A percentile compares a stretch with the other conserved stretches of the same genome.
These are phyloP conservation scores for Drosophila guanche DNA, from an alignment of 1,140 invertebrate genomes.

Conservation along the genomic window DNA sequence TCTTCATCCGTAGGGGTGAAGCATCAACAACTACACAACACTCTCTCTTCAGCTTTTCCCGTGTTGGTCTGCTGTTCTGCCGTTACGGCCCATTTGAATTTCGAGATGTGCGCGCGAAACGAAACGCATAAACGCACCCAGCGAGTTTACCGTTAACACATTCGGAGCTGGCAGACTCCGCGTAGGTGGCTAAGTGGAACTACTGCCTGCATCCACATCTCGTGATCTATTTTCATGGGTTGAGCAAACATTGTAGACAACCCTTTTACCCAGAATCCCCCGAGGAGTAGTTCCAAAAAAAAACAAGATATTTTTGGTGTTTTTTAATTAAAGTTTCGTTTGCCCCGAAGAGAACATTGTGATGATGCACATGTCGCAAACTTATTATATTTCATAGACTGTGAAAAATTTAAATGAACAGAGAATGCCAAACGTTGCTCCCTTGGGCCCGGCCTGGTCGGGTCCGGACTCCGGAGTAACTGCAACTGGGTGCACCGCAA, in stretches of 20 bases:
- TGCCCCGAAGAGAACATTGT: conserved; percentile 7
- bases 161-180: conserved; percentile 18
- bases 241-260: conserved; percentile 9
- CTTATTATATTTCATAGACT: conserved; percentile 83
- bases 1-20: conserved; percentile 7
- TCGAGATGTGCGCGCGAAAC: conserved; percentile 69
- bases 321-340: conserved; percentile 48
- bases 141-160: conserved; percentile 70
- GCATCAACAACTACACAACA: conserved; percentile 27
- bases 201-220: background rate
- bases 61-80: conserved; percentile 62
- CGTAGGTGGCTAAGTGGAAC: conserved; percentile 42
- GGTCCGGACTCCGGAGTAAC: conserved; percentile 37
- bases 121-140: conserved; percentile 53
- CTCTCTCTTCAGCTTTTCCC: conserved; percentile 12
- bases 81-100: conserved; percentile 70
- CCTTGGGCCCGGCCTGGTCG: conserved; percentile 17
- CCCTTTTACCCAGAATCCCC: background rate
- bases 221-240: conserved; percentile 1
- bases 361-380: conserved; percentile 74
- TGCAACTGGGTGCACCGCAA: conserved; percentile 20
- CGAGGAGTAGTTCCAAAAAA: background rate
- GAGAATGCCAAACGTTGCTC: conserved; percentile 42
- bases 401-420: conserved; percentile 76
- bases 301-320: conserved; percentile 3